Evolutionary conservation across 2,113 vertebrate species (phyloP).

Genomic region (Montifringilla adamsi): DNA sequence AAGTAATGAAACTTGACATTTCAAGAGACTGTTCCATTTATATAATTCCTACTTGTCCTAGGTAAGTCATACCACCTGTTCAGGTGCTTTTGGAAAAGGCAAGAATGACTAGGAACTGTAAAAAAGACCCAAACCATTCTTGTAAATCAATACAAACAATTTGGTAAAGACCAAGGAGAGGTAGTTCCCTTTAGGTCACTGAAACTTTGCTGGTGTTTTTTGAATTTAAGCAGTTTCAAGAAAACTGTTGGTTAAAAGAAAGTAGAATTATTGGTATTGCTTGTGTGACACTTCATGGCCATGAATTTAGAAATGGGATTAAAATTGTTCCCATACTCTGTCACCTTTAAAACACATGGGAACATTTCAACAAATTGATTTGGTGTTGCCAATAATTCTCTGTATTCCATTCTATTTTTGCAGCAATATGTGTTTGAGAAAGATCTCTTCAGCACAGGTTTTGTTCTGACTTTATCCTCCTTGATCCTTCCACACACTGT

Average conservation of each 20-base stretch:
- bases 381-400: background rate
- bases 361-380: conserved; percentile 19
- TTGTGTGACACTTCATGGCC: background rate
- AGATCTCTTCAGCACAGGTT: background rate
- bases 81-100: background rate
- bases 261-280: background rate
- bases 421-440: background rate
- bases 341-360: background rate
- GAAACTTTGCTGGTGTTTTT: background rate
- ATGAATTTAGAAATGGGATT: conserved; percentile 2
- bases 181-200: background rate
- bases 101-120: background rate
- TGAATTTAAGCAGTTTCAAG: background rate
- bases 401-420: background rate
- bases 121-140: background rate
- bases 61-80: background rate
- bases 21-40: background rate
- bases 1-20: background rate
- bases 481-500: background rate
- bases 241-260: background rate
- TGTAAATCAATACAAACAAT: background rate
- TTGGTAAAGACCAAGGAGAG: background rate
- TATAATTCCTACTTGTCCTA: background rate
- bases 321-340: background rate
- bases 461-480: conserved; percentile 23